Evolutionary conservation across 2,113 vertebrate species (phyloP), one percentile per base, ranked within the genome.

Genomic region (Phocoena phocoena): DNA sequence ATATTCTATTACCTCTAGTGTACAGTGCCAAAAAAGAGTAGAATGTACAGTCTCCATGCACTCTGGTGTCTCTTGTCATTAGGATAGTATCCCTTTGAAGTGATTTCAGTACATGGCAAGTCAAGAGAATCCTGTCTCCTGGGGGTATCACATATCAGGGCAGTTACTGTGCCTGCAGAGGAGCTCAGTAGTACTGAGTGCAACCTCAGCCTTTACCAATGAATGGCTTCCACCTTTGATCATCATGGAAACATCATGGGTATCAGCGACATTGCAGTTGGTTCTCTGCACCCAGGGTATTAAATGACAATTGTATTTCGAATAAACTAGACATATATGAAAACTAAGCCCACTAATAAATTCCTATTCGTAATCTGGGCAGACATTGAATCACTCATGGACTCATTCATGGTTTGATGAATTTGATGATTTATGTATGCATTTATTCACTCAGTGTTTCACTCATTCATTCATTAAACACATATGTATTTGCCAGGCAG

Each of bases 101-200:
- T 55, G 36, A 53, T 70, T 82, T 68, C 23, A 31, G 11, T 85
- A 79, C 87, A 2, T 63, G 60, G 4, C 65, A 13, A 96, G 6
- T 28, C 18, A 82, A 76, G 28, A 50, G 5, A 50, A 44, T 33
- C 26, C 5, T 31, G 17, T 50, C 18, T 55, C 25, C 33, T 63
- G 6, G 3, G 17, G 15, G 5, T n/a, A n/a, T 14, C 47, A 53
- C 53, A 50, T 8, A 5, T 9, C 47, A 33, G 11, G 21, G 15
- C 6, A 12, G 2, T 55, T 79, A 44, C 13, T 28, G 23, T 20
- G 28, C 36, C 79, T 18, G 10, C 6, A 1, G 9, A 28, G 8
- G 60, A 71, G 8, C 2, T 93, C 26, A 14, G 17, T 0, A 2
- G 15, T 63, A 26, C 18, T 50, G 36, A 28, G 8, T 0, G 0